Percentiles rank a stretch among this genome's conserved stretches.
Evolutionary conservation across 2,888 invertebrate species (phyloP).

Genomic region (Drosophila lutescens): DNA sequence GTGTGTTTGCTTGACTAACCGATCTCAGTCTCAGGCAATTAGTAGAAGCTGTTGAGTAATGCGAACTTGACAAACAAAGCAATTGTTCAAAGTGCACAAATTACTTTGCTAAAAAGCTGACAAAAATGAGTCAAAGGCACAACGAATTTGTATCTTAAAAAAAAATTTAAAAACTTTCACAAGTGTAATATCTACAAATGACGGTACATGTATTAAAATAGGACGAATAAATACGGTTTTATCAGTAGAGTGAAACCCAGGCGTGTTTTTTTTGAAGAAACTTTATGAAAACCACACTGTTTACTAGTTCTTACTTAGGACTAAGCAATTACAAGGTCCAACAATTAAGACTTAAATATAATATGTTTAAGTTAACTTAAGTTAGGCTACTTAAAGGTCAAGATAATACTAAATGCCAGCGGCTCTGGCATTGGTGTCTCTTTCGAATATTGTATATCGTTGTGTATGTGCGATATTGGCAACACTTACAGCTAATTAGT

Average conservation of each 20-base stretch:
- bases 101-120: background rate
- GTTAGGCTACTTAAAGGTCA: constrained; percentile 49
- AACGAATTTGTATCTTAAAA: background rate
- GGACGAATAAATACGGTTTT: background rate
- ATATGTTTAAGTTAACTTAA: constrained; percentile 33
- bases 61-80: constrained; percentile 36
- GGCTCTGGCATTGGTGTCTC: constrained; percentile 9
- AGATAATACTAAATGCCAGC: constrained; percentile 58
- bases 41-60: constrained; percentile 43
- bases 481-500: constrained; percentile 58
- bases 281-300: constrained; percentile 39
- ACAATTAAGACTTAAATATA: constrained; percentile 53
- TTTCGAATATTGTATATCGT: constrained; percentile 40
- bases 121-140: constrained; percentile 13
- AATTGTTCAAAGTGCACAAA: constrained; percentile 32
- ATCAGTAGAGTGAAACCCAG: constrained; percentile 18
- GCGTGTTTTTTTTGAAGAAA: constrained; percentile 13
- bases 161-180: background rate
- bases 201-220: background rate
- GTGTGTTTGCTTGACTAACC: constrained; percentile 6
- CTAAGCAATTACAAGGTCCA: constrained; percentile 64
- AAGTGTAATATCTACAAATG: background rate
- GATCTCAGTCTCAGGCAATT: constrained; percentile 16
- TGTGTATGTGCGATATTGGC: constrained; percentile 26
- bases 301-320: constrained; percentile 29